Evolutionary conservation across 2,113 vertebrate genomes (phyloP).

Genomic region (Antennarius striatus): DNA sequence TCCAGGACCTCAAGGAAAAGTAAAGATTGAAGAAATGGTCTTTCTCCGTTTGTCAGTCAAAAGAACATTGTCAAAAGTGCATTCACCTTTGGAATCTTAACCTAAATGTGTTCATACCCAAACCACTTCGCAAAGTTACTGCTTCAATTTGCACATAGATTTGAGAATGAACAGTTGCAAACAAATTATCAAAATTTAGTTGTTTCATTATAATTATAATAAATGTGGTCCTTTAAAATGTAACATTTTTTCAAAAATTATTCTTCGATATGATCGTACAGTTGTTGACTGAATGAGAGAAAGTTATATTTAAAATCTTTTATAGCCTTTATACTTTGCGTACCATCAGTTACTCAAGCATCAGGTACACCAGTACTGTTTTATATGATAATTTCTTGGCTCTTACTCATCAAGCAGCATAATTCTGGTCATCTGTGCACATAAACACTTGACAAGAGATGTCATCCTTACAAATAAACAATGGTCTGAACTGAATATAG

Average conservation of each 20-base stretch:
- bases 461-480: conserved; percentile 7
- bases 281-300: too few relatives aligned
- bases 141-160: neutral
- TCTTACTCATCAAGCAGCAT: conserved; percentile 70
- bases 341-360: too few relatives aligned
- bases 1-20: neutral
- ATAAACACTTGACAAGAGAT: neutral
- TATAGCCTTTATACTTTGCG: too few relatives aligned
- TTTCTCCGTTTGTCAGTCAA: neutral
- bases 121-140: neutral
- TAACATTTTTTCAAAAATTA: too few relatives aligned
- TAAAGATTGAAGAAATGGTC: too few relatives aligned
- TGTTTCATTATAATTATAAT: too few relatives aligned
- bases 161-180: neutral
- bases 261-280: too few relatives aligned
- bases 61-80: neutral
- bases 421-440: conserved; percentile 1
- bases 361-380: too few relatives aligned
- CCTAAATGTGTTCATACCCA: neutral
- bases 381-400: conserved; percentile 1
- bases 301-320: too few relatives aligned
- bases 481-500: conserved; percentile 15
- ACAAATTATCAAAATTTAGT: too few relatives aligned
- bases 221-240: too few relatives aligned
- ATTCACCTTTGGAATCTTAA: neutral